Evolutionary conservation across 2,888 invertebrate genomes (phyloP), one percentile per base, ranked within the genome.

Genomic region (Drosophila cyrtoloma): DNA sequence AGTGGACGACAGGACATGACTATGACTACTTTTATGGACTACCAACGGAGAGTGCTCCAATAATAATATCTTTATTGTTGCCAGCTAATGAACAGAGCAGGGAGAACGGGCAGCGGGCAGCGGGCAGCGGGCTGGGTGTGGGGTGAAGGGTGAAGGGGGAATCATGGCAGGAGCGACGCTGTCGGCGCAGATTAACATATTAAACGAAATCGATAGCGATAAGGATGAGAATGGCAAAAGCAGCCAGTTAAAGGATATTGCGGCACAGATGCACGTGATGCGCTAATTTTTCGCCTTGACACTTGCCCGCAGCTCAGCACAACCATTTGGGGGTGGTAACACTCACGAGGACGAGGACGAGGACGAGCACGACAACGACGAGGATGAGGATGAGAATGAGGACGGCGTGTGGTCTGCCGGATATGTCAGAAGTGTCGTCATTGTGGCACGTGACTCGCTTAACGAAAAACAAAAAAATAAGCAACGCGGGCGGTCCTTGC

Each of bases 401-500:
- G 26, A 57, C 67, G 74, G 71, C 91, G 91, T 88, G 88, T 88
- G 88, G 88, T 88, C 88, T 77, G 88, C 91, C 88, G 88, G 88
- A 88, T 90, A 88, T 91, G 88, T 91, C 88, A 87, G 75, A 82
- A 90, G 88, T 90, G 85, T 91, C 86, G 81, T 81, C 91, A 71
- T 77, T 75, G 76, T 83, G 84, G 86, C 88, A 81, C 84, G 84
- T 87, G 86, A 81, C 89, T 78, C 77, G 83, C 81, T 79, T 80
- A 76, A 68, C 82, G 62, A 59, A 75, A 68, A 65, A 72, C 53
- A 58, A 63, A 68, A 77, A 65, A 65, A 81, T 75, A 84, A 77
- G 47, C 88, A 75, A 68, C 76, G 74, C 86, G 86, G 89, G 86
- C 79, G 86, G 91, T 79, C 87, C 84, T 74, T 72, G 65, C 66